Evolutionary conservation across 2,797 vertebrate species (phyloP), one percentile per base, ranked within the genome.

Genomic region (Acropternis orthonyx): DNA sequence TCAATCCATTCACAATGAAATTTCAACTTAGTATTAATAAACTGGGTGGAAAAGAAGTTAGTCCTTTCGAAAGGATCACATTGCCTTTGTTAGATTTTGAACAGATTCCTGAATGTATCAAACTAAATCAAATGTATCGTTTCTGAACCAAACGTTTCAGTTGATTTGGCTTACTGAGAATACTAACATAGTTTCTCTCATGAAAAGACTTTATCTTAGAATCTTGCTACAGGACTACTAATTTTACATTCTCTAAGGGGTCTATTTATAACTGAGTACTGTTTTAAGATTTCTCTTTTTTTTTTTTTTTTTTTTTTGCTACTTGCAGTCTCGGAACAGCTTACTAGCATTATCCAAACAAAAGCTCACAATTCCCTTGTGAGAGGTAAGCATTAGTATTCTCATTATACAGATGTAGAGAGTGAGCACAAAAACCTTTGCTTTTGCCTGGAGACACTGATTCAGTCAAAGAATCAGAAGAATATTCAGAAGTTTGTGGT

Each of bases 1-100:
- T 46, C 72, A 51, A 52, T 56, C 13, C 3, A 54, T 3, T 52
- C 12, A 43, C 2, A 55, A 61, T 48, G 9, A 63, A 32, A 72
- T 81, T 81, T 72, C 24, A 49, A 12, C 30, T 52, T 67, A 28
- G 41, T 63, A n/a, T 28, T 74, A 72, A 43, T 36, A 71, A 83
- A 59, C 1, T 24, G 0, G 4, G 12, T 12, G 6, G 2, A 0
- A 19, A 43, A 34, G 28, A 37, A 11, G 1, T 9, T 3, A 39
- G 4, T 39, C 78, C 3, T 75, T 80, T 41, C 34, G 17, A 88
- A 83, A 85, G 2, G 4, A 74, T 71, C 14, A 43, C 41, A 68
- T 71, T 77, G 7, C 5, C 13, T 63, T 67, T 83, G 10, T 48
- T 72, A 61, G 30, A 36, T 69, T 85, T 82, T 78, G 3, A 79